phyloP scores from a whole-genome alignment of 2,888 invertebrate species.

The Ganaspis brasiliensis region DNA sequence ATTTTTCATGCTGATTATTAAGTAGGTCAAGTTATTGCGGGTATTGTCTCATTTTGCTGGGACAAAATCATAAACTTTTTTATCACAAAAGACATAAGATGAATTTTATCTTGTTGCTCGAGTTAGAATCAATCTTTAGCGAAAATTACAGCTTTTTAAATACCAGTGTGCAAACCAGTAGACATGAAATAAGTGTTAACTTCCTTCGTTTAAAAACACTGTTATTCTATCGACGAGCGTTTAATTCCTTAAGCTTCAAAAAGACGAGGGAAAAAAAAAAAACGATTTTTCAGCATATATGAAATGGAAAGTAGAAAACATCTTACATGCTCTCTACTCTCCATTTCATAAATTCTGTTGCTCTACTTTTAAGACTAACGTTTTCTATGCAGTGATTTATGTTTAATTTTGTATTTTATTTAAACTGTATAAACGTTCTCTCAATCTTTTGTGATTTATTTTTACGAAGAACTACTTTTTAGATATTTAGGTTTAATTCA shows the following conservation, averaged over 20 bases:
- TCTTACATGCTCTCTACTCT: conserved; percentile 32
- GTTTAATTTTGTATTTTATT: conserved; percentile 12
- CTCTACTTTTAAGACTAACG: conserved; percentile 19
- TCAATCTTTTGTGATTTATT: not conserved
- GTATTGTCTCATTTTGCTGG: conserved; percentile 1
- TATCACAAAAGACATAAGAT: conserved; percentile 21
- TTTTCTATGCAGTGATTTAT: conserved; percentile 20
- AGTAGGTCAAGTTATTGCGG: conserved; percentile 24
- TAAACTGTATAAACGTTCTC: not conserved
- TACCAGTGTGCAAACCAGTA: too few species aligned
- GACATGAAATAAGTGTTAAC: not conserved
- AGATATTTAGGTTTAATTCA: too few species aligned
- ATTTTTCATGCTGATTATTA: conserved; percentile 28
- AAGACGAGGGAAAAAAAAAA: not conserved
- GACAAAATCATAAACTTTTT: conserved; percentile 22
- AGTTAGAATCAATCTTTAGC: not conserved
- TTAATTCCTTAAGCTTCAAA: too few species aligned
- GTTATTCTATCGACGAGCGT: not conserved
- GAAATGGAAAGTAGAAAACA: conserved; percentile 19
- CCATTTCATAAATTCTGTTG: conserved; percentile 42
- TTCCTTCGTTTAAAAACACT: not conserved
- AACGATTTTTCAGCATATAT: conserved; percentile 2
- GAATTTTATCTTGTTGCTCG: not conserved
- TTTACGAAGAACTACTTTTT: not conserved
- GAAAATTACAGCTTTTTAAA: not conserved